Conservation (phyloP, 2,113 vertebrate species). For the Pangasianodon gigas region DNA sequence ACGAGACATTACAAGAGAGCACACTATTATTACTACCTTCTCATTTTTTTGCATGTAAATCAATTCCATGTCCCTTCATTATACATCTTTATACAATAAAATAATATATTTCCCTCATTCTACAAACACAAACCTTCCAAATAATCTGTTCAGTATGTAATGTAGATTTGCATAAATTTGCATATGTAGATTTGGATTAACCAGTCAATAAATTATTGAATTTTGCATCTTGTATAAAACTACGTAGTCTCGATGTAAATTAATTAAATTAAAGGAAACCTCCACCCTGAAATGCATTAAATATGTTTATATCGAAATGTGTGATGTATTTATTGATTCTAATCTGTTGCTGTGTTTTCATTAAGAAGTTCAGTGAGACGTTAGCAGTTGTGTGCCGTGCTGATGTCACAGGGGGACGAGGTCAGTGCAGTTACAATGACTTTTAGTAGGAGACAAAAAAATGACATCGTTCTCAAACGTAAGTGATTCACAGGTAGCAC, state of each 20-base stretch:
- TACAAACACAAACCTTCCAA: not conserved
- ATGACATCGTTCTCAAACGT: not conserved
- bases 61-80: not conserved
- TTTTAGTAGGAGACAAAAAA: not conserved
- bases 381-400: no score
- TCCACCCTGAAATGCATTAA: not conserved
- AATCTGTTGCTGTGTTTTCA: not conserved
- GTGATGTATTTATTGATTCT: not conserved
- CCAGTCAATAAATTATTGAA: not conserved
- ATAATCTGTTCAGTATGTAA: not conserved
- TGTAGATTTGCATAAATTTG: not conserved
- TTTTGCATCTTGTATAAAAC: not conserved
- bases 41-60: not conserved
- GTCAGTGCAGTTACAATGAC: not conserved
- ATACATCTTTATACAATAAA: not conserved
- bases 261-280: not conserved
- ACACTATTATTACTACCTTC: conserved; percentile 30
- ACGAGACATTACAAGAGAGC: conserved; percentile 66
- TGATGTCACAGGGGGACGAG: not conserved
- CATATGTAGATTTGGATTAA: no score
- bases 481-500: not conserved
- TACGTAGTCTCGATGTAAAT: not conserved
- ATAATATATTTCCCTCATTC: not conserved
- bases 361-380: not conserved
- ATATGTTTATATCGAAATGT: not conserved